Evolutionary conservation across 2,113 vertebrate species (phyloP).

Genomic region (Platysteira castanea): DNA sequence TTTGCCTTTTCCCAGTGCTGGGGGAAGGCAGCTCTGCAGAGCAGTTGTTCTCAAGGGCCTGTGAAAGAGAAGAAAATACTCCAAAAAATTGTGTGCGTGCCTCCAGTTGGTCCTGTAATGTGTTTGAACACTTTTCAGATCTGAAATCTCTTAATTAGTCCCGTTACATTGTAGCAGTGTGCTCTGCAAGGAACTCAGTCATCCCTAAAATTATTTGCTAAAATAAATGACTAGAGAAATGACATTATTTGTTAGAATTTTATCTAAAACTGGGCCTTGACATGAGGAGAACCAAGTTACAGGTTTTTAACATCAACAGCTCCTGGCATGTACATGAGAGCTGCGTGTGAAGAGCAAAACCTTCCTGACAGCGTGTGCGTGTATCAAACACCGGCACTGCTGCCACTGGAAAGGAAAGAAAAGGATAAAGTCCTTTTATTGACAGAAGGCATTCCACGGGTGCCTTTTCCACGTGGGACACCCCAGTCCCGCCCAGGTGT

Average conservation of each 20-base stretch:
- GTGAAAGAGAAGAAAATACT: not conserved
- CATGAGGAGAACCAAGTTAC: not conserved
- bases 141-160: not conserved
- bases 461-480: not conserved
- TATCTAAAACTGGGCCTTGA: not conserved
- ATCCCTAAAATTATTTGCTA: conserved; percentile 9
- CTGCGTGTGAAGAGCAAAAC: not conserved
- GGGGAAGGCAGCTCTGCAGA: not conserved
- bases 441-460: not conserved
- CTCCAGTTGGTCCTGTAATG: not conserved
- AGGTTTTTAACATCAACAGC: not conserved
- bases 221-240: not conserved
- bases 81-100: accelerated
- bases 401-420: not conserved
- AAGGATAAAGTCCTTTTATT: no score
- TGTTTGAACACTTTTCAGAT: not conserved
- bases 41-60: not conserved
- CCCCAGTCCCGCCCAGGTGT: not conserved
- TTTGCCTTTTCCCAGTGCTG: not conserved
- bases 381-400: not conserved
- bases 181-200: not conserved
- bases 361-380: not conserved
- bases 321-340: not conserved
- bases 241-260: not conserved
- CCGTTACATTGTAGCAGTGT: accelerated